Evolutionary conservation across 2,888 invertebrate species (phyloP).

Genomic region (Strigamia crassipes): DNA sequence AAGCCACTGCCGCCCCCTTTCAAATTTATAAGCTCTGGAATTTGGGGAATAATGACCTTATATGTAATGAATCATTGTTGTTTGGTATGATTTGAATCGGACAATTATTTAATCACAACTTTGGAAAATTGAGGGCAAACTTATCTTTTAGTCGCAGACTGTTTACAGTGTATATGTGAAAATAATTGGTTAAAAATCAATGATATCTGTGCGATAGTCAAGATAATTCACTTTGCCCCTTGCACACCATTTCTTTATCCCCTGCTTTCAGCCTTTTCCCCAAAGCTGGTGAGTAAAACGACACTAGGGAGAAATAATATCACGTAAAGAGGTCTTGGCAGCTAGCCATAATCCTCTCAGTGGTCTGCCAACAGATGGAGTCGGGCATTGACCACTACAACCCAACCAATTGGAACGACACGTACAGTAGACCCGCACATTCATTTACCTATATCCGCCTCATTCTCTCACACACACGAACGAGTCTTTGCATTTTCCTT

Average conservation of each 20-base stretch:
- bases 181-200: constrained; percentile 17
- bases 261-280: background rate
- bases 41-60: too few relatives aligned
- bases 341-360: constrained; percentile 33
- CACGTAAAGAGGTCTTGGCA: constrained; percentile 40
- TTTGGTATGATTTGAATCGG: too few relatives aligned
- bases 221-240: constrained; percentile 12
- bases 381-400: constrained; percentile 40
- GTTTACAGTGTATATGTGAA: too few relatives aligned
- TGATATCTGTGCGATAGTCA: background rate
- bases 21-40: too few relatives aligned
- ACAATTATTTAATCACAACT: too few relatives aligned
- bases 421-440: background rate
- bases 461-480: background rate
- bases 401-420: constrained; percentile 40
- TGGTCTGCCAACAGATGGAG: constrained; percentile 40
- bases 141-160: too few relatives aligned
- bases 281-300: constrained; percentile 37
- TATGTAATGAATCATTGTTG: too few relatives aligned
- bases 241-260: constrained; percentile 29
- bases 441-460: background rate
- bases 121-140: too few relatives aligned
- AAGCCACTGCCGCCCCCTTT: too few relatives aligned
- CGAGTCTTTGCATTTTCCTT: background rate
- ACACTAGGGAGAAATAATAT: constrained; percentile 34